Evolutionary conservation across 2,113 vertebrate species (phyloP).

Genomic region (Lota lota): DNA sequence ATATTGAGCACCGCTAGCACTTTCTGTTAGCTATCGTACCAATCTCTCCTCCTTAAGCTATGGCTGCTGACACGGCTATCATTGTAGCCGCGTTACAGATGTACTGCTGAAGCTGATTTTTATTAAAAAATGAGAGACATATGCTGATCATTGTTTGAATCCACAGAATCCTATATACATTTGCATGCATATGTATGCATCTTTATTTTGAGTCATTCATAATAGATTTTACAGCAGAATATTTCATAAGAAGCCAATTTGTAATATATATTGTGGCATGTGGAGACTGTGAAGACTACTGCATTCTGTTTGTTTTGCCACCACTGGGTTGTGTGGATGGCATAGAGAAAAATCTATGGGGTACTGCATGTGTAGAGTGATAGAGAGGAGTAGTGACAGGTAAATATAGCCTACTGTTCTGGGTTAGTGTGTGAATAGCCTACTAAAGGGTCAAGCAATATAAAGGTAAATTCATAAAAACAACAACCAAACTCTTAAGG

Average conservation of each 20-base stretch:
- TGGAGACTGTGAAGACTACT: background rate
- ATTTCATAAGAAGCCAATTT: too few relatives aligned
- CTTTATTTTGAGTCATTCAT: too few relatives aligned
- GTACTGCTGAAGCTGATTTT: background rate
- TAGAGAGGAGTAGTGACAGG: background rate
- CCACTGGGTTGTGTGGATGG: background rate
- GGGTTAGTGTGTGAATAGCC: background rate
- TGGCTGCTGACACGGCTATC: constrained; percentile 32
- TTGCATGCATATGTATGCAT: too few relatives aligned
- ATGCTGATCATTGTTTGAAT: too few relatives aligned
- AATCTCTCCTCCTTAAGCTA: constrained; percentile 34
- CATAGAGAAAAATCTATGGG: background rate
- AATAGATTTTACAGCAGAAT: too few relatives aligned
- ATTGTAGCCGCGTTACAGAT: background rate
- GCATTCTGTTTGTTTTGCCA: background rate
- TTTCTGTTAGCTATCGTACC: constrained; percentile 48
- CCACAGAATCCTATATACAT: too few relatives aligned
- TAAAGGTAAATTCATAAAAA: too few relatives aligned
- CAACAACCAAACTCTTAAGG: background rate
- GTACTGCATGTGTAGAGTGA: background rate
- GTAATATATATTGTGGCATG: too few relatives aligned
- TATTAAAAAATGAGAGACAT: too few relatives aligned
- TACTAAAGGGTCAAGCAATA: too few relatives aligned
- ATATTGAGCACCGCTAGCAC: constrained; percentile 59
- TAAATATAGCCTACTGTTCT: background rate